Conservation (phyloP, 2,113 vertebrate genomes). For the Ptyas mucosa region DNA sequence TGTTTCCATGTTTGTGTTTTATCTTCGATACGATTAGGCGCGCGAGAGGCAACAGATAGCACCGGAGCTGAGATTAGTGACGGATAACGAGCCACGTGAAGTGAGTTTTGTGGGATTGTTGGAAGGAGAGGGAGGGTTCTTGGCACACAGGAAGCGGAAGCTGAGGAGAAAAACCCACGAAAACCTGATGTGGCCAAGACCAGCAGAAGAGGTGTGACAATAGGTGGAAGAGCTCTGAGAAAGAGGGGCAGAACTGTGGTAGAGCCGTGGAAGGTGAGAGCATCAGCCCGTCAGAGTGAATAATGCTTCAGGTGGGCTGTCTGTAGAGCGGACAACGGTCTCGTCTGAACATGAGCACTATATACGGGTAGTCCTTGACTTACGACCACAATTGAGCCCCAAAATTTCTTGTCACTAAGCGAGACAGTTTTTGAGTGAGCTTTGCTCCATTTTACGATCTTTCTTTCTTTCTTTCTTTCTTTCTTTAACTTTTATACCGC, state of each 20-base stretch:
- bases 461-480: too few relatives aligned
- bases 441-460: background rate
- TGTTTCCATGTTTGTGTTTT: conserved; percentile 70
- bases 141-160: conserved; percentile 62
- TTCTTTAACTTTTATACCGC: too few relatives aligned
- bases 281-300: conserved; percentile 18
- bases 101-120: conserved; percentile 67
- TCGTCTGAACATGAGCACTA: conserved; percentile 16
- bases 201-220: conserved; percentile 50
- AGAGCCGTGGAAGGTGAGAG: conserved; percentile 48
- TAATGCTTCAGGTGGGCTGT: conserved; percentile 24
- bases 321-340: background rate
- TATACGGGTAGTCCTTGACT: background rate
- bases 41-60: conserved; percentile 70
- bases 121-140: conserved; percentile 67
- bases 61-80: conserved; percentile 72
- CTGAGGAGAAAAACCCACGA: conserved; percentile 53
- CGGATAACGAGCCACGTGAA: conserved; percentile 70
- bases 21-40: conserved; percentile 66
- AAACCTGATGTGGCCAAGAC: conserved; percentile 45
- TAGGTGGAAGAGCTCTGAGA: conserved; percentile 50
- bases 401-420: background rate
- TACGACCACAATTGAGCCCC: background rate
- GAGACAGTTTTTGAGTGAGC: background rate
- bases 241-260: conserved; percentile 54